phyloP scores from a whole-genome alignment of 2,888 invertebrate species.

The Drosophila pseudotakahashii region DNA sequence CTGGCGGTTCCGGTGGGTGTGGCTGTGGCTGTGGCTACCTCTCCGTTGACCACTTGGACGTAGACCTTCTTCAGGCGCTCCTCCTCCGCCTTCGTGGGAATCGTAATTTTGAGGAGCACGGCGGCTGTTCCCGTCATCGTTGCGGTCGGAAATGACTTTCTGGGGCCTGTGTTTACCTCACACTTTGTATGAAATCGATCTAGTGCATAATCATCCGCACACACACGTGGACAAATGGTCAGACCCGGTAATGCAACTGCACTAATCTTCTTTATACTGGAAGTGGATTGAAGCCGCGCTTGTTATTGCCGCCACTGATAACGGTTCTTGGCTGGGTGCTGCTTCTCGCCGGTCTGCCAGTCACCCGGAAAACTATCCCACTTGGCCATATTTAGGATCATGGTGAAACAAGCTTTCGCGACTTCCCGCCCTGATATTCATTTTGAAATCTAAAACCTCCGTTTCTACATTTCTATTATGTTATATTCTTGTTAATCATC shows the following conservation, averaged over 20 bases:
- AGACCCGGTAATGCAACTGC: conserved; percentile 43
- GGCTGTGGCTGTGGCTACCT: not conserved
- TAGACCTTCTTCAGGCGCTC: conserved; percentile 66
- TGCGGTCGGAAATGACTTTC: conserved; percentile 2
- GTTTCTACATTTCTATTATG: not conserved
- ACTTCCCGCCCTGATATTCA: not conserved
- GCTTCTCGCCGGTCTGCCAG: conserved; percentile 22
- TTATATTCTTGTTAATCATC: too few species aligned
- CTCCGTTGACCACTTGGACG: conserved; percentile 7
- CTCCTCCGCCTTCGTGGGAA: conserved; percentile 86
- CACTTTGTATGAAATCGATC: conserved; percentile 16
- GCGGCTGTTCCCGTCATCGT: conserved; percentile 81
- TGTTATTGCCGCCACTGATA: conserved; percentile 62
- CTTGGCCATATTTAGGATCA: conserved; percentile 13
- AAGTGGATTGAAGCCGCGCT: conserved; percentile 41
- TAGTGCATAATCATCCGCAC: conserved; percentile 21
- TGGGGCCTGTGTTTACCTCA: conserved; percentile 15
- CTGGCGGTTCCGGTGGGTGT: conserved; percentile 10
- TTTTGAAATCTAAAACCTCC: not conserved
- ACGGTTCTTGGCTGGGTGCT: conserved; percentile 55
- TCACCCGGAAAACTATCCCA: conserved; percentile 16
- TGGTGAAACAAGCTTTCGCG: conserved; percentile 5
- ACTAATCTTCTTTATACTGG: conserved; percentile 58
- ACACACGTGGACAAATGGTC: conserved; percentile 18
- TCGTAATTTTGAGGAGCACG: conserved; percentile 86